A percentile compares a stretch with the other conserved stretches of the same genome.
Conservation (phyloP, 2,113 vertebrate species). For the Bos taurus region ARS-UCD2.0 NC_037328.1:141062001-141062500, state of each 20-base stretch:
- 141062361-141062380: not conserved
- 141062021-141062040: not conserved
- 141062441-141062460: accelerated
- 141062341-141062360: not conserved
- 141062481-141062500: not conserved
- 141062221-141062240: not conserved
- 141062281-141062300: not conserved
- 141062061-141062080: not conserved
- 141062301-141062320: not conserved
- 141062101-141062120: not conserved
- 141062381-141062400: not conserved
- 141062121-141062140: not conserved
- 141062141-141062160: not conserved
- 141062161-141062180: not conserved
- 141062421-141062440: not conserved
- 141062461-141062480: not conserved
- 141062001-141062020: not conserved
- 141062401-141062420: not conserved
- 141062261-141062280: not conserved
- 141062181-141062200: not conserved
- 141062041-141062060: not conserved
- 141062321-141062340: not conserved
- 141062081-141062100: not conserved
- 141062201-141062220: not conserved
- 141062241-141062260: not conserved